These are phyloP conservation scores for Smutsia gigantea DNA, from an alignment of 2,797 vertebrate genomes.

Conservation along the genomic window DNA sequence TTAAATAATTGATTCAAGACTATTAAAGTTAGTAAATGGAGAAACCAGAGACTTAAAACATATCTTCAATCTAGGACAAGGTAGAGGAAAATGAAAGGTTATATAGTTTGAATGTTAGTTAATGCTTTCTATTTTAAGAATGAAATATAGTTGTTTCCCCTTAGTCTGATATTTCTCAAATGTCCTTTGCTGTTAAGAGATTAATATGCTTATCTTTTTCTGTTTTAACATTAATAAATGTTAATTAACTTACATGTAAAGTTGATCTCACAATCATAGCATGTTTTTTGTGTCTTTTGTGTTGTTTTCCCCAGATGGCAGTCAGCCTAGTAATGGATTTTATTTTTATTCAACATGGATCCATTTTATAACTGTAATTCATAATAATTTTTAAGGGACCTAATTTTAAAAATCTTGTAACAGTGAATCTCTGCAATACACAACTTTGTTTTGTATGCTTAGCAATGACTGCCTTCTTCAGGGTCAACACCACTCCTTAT, in stretches of 20 bases:
- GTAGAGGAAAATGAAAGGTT: background rate
- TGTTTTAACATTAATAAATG: conserved; percentile 53
- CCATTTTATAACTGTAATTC: conserved; percentile 42
- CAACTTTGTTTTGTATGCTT: background rate
- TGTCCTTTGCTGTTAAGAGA: conserved; percentile 39
- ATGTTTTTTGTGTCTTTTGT: background rate
- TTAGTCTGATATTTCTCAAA: background rate
- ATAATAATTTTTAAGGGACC: conserved; percentile 47
- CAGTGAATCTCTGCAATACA: background rate
- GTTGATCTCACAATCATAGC: background rate
- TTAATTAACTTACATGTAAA: conserved; percentile 45
- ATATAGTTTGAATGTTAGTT: background rate
- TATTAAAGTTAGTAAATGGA: background rate
- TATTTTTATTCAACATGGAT: conserved; percentile 52
- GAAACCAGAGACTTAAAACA: background rate
- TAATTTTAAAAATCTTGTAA: conserved; percentile 22
- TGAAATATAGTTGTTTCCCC: background rate
- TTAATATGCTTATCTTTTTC: conserved; percentile 55
- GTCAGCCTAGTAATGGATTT: conserved; percentile 27
- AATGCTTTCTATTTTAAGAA: conserved; percentile 24
- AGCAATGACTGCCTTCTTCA: background rate
- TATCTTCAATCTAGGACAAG: background rate
- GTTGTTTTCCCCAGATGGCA: conserved; percentile 1
- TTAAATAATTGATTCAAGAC: background rate
- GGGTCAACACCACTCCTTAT: background rate